Conservation (phyloP, 2,888 invertebrate species). For the Limnephilus auricula region DNA sequence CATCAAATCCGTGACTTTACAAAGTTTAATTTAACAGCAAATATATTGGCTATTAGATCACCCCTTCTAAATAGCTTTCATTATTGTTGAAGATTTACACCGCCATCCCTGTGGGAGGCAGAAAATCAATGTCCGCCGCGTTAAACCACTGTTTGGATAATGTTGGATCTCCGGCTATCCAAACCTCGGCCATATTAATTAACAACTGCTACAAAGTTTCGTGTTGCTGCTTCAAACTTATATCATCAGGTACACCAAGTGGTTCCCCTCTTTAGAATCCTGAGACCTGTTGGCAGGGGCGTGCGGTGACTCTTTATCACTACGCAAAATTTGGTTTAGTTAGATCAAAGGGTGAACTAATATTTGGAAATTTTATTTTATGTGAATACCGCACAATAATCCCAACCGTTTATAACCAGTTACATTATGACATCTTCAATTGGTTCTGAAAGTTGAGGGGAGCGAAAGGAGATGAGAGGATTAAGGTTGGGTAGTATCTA, state of each 20-base stretch:
- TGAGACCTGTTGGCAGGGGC: background rate
- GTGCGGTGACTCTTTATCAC: background rate
- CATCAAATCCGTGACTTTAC: background rate
- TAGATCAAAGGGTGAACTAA: background rate
- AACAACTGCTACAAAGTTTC: constrained; percentile 44
- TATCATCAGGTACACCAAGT: constrained; percentile 15
- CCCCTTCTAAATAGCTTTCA: constrained; percentile 16
- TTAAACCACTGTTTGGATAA: background rate
- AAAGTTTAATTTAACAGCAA: constrained; percentile 5
- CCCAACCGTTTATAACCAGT: too few relatives aligned
- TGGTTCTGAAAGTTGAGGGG: too few relatives aligned
- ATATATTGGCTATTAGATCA: constrained; percentile 8
- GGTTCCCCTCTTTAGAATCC: background rate
- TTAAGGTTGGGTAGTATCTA: too few relatives aligned
- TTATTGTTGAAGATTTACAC: background rate
- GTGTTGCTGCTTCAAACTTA: constrained; percentile 22
- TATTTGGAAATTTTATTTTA: too few relatives aligned
- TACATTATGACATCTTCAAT: too few relatives aligned
- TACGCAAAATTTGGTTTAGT: background rate
- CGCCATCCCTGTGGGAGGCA: background rate
- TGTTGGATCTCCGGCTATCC: background rate
- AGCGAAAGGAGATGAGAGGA: too few relatives aligned
- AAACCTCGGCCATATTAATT: constrained; percentile 29
- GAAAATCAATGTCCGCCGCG: constrained; percentile 36
- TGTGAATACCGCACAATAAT: too few relatives aligned